phyloP scores from a whole-genome alignment of 2,797 vertebrate genomes.

The Micromesistius poutassou region DNA sequence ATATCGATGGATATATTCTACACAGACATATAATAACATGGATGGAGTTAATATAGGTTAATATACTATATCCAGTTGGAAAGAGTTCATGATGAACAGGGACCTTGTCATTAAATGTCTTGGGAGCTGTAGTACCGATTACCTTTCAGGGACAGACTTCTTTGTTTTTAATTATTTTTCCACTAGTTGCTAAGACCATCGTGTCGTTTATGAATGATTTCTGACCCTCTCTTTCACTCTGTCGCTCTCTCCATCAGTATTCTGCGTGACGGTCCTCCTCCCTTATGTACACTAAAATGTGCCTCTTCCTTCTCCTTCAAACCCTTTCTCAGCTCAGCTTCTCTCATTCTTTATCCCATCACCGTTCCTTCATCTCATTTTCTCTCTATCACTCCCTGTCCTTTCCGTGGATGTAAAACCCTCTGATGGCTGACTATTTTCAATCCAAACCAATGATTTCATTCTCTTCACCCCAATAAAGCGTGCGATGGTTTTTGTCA shows the following conservation, averaged over 20 bases:
- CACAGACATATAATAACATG: neutral
- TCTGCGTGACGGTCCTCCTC: neutral
- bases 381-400: neutral
- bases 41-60: no score
- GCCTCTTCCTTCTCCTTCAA: neutral
- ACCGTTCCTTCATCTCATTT: neutral
- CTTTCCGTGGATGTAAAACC: neutral
- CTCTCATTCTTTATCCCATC: neutral
- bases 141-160: neutral
- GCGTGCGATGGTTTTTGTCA: neutral
- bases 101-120: neutral
- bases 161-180: neutral
- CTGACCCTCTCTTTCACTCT: neutral
- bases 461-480: conserved; percentile 2
- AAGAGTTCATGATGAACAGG: no score
- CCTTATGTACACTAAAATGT: neutral
- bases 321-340: neutral
- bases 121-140: neutral
- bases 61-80: no score
- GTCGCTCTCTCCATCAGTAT: neutral
- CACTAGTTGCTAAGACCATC: neutral
- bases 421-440: neutral
- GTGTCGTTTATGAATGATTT: neutral
- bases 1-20: neutral
- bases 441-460: neutral